A percentile compares a stretch with the other conserved stretches of the same genome.
Conservation (phyloP, 2,797 vertebrate genomes). For the Thamnophis elegans region DNA sequence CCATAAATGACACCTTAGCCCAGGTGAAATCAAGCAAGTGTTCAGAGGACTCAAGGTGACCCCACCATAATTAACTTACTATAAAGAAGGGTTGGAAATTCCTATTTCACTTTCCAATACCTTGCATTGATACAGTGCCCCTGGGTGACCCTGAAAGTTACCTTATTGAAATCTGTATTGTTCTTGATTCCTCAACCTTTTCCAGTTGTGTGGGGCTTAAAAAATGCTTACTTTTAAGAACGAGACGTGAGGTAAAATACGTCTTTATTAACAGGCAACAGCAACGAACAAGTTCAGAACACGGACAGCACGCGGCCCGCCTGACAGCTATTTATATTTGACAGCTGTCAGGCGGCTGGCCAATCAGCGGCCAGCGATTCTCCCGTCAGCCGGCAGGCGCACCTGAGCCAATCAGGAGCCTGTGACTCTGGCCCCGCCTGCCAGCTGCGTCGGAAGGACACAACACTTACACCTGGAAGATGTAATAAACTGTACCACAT, state of each 20-base stretch:
- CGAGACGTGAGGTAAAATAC: no score
- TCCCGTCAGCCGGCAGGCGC: no score
- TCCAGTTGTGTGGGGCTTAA: background rate
- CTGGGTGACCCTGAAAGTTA: background rate
- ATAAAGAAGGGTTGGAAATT: background rate
- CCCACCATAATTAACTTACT: background rate
- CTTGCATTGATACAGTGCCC: background rate
- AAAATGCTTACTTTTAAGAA: no score
- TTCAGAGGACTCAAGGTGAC: background rate
- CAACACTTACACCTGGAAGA: background rate
- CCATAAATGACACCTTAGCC: background rate
- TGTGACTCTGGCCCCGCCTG: no score
- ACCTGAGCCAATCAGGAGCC: no score
- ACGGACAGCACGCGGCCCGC: no score
- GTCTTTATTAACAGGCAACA: no score
- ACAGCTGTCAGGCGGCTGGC: no score
- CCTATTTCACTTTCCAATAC: background rate
- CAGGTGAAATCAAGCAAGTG: background rate
- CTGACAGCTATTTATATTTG: no score
- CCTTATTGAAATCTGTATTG: background rate
- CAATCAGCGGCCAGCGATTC: no score
- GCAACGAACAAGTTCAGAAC: no score
- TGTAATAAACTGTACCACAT: constrained; percentile 1
- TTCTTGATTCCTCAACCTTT: background rate
- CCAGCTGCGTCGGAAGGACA: no score